Percentiles rank a stretch among this genome's conserved stretches.
These are phyloP conservation scores for Dyspetes luteomarginatus DNA, from an alignment of 2,888 invertebrate species.

Conservation along the genomic window DNA sequence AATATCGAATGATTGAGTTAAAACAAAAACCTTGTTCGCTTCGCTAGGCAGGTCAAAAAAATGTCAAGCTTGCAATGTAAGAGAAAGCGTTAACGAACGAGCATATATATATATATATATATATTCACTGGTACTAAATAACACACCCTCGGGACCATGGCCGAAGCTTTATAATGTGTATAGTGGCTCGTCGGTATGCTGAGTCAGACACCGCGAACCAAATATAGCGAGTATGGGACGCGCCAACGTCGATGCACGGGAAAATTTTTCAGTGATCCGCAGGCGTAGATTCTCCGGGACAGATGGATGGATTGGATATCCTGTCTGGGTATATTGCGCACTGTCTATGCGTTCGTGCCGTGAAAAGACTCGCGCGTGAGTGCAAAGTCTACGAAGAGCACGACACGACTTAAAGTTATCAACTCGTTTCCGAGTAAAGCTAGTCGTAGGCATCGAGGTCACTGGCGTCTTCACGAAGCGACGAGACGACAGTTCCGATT, in stretches of 20 bases:
- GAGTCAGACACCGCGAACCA: constrained; percentile 57
- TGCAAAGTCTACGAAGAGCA: constrained; percentile 38
- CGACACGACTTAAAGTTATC: constrained; percentile 18
- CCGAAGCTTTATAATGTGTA: constrained; percentile 29
- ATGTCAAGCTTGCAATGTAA: background rate
- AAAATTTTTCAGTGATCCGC: constrained; percentile 62
- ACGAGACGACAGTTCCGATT: constrained; percentile 51
- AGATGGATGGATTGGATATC: constrained; percentile 56
- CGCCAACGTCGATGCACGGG: constrained; percentile 57
- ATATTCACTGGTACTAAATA: constrained; percentile 22
- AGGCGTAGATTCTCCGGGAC: constrained; percentile 57
- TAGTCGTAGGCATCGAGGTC: constrained; percentile 56
- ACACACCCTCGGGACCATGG: constrained; percentile 44
- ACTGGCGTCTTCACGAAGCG: constrained; percentile 51
- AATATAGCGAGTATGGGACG: constrained; percentile 61
- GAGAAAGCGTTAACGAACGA: constrained; percentile 20
- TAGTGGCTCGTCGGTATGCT: constrained; percentile 27
- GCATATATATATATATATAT: no score
- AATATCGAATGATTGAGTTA: no score
- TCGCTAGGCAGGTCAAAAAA: no score
- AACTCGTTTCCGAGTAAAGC: constrained; percentile 49
- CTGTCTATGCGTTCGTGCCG: constrained; percentile 16
- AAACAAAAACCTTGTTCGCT: no score
- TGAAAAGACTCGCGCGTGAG: constrained; percentile 7
- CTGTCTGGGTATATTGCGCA: constrained; percentile 37